Percentiles rank a stretch among this genome's conserved stretches.
phyloP scores from a whole-genome alignment of 2,888 invertebrate genomes.

The Clusia tigrina region DNA sequence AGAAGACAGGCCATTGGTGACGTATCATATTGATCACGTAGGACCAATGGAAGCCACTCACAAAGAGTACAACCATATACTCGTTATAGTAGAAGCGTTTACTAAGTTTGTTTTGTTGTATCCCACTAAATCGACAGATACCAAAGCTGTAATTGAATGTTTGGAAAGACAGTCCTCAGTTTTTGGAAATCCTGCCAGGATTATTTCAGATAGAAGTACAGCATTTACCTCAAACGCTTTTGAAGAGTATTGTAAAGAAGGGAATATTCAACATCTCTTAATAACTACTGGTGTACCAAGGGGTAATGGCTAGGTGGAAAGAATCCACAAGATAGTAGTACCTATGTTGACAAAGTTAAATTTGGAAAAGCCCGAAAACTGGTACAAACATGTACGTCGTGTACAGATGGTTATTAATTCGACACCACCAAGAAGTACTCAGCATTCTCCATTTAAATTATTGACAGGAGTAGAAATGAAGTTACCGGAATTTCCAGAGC shows the following conservation, averaged over 20 bases:
- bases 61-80: conserved; percentile 21
- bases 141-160: neutral
- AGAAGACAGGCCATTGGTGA: conserved; percentile 5
- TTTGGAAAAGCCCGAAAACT: conserved; percentile 44
- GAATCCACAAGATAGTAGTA: conserved; percentile 48
- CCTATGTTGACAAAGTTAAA: conserved; percentile 52
- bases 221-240: conserved; percentile 41
- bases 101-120: conserved; percentile 13
- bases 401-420: conserved; percentile 24
- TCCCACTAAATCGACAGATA: neutral
- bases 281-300: conserved; percentile 47
- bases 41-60: conserved; percentile 22
- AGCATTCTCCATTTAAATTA: conserved; percentile 10
- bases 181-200: conserved; percentile 7
- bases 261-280: conserved; percentile 46
- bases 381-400: conserved; percentile 41
- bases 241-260: conserved; percentile 44
- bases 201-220: conserved; percentile 7
- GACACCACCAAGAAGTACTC: conserved; percentile 15
- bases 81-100: conserved; percentile 17
- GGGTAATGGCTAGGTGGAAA: conserved; percentile 53
- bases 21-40: conserved; percentile 23
- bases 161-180: neutral
- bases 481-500: neutral
- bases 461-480: conserved; percentile 21